Evolutionary conservation across 2,113 vertebrate species (phyloP), one percentile per base, ranked within the genome.

Genomic region (Loxodonta africana): DNA sequence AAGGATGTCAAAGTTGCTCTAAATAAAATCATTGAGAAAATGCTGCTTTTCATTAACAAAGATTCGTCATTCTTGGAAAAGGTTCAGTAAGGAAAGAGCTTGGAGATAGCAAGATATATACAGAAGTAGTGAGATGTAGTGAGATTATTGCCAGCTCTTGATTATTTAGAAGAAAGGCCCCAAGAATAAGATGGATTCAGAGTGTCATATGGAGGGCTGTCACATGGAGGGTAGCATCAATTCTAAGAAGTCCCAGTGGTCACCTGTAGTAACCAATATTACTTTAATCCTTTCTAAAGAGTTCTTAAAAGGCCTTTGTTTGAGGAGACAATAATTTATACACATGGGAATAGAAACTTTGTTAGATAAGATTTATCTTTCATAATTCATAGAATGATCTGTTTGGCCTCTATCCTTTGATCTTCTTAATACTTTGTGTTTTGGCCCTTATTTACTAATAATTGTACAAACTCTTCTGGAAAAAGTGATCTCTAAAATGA

Each of bases 1-100:
- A 96, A 83, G 23, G 92, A 96, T 57, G 83, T 88, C 28, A 91
- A 1, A n/a, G 6, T 91, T 62, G 74, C 25, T 8, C 25, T 81
- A 25, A 81, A 81, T 17, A 60, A 60, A 60, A 60, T 60, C 57
- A 14, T 60, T 60, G 57, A 60, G 57, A 60, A 60, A 60, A 60
- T 9, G 18, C 57, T 60, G 15, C 12, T 60, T 18, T 60, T 4
- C 57, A 60, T 60, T 60, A 60, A 12, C 12, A 17, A 60, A 60
- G 14, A 60, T 14, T 60, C 15, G 15, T 60, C 11, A 60, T 60
- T 60, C 57, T 15, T 8, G 57, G 18, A 60, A 14, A 60, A 60
- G 12, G 15, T 60, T 60, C 57, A 60, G 18, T 60, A 95, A 69
- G 26, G 28, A 69, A 60, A 2, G 57, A 17, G 18, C 15, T 2